Base-by-base conservation (phyloP, 2,113 vertebrate genomes). In the Dipodomys spectabilis region DNA sequence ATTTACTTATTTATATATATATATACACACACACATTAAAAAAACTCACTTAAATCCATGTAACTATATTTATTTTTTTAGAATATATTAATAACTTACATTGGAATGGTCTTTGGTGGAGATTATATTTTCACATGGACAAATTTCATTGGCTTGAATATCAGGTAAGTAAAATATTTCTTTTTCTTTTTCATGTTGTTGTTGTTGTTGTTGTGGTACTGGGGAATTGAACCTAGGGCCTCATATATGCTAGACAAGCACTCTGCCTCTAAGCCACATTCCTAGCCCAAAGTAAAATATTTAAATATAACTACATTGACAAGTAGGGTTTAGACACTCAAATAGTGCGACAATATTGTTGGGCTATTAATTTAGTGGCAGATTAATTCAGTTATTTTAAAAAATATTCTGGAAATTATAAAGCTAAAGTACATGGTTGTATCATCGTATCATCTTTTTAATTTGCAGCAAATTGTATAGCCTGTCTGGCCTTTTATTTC, bases 51-150 rank as follows among this genome's bases (percentile, higher is more conserved):
- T 95, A 82, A 84, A 7, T 73, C 82, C 94, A 20, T 62, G 3
- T 95, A 82, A 96, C 65, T 65, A 2, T 78, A 13, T 85, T 93
- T 92, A 39, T 97, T 74, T 74, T 95, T 96, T 84, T 98, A 99
- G 99, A 99, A 99, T 97, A 99, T 99, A 97, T 97, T 99, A 45
- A 98, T 99, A 97, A 99, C 99, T 25, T 99, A 99, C 96, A 98
- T 99, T 85, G 99, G 99, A 85, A 99, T 99, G 99, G 98, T 99
- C 97, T 99, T 99, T 96, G 99, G 99, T 92, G 99, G 99, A 91
- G 99, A 99, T 98, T 99, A 99, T 98, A 99, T 99, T 97, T 99
- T 99, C 98, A 98, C 98, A 13, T 99, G 99, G 99, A 99, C 98
- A 13, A 99, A 99, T 97, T 99, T 99, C 95, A 95, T 99, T 78